Evolutionary conservation across 2,797 vertebrate species (phyloP).

Genomic region (Myiotriccus ornatus): DNA sequence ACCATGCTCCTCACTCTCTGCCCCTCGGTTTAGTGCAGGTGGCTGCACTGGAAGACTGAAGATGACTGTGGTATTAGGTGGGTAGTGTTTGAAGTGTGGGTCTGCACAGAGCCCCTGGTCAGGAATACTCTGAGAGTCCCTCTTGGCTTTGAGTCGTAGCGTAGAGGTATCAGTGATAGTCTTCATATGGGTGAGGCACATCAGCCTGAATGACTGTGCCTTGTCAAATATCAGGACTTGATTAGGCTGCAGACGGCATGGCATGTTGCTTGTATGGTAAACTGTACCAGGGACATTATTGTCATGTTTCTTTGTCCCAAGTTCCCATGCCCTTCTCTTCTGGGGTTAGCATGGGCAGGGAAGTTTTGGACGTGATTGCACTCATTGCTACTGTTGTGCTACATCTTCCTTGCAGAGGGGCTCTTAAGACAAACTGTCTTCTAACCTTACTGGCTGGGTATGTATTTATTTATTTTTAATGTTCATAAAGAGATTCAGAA

Average conservation of each 20-base stretch:
- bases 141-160: neutral
- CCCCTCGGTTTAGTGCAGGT: neutral
- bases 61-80: accelerated
- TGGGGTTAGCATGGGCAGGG: neutral
- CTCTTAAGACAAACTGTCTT: neutral
- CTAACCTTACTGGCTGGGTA: neutral
- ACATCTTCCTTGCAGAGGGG: neutral
- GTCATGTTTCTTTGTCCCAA: neutral
- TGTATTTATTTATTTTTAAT: neutral
- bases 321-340: neutral
- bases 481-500: neutral
- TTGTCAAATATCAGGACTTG: neutral
- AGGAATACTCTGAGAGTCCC: neutral
- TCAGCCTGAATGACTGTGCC: neutral
- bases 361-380: neutral
- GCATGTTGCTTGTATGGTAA: neutral
- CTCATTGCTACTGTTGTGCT: accelerated
- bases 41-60: neutral
- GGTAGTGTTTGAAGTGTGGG: neutral
- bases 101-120: neutral
- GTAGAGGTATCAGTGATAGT: accelerated
- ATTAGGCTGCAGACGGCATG: neutral
- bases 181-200: neutral
- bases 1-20: neutral
- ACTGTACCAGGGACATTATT: neutral